Base-by-base conservation (phyloP, 2,113 vertebrate species). In the Bucco capensis region DNA sequence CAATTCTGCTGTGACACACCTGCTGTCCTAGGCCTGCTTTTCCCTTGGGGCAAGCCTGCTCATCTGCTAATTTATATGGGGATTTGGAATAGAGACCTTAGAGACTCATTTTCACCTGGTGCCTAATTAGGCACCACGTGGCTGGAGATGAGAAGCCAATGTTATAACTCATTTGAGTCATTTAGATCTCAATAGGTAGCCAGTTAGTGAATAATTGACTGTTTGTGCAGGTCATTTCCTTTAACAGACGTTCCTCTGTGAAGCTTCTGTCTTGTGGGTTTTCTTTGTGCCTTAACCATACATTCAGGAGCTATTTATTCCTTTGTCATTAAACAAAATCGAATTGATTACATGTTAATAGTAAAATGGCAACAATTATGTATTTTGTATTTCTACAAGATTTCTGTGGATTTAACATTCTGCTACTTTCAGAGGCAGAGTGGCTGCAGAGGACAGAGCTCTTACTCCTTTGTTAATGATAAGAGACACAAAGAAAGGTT, bases 201-300 rank as follows among this genome's bases (percentile, higher is more conserved):
- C 94, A 81, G 73, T 94, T 90, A 88, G 83, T 65, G 80, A 93
- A 86, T 92, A 90, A 93, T 65, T 67, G 83, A 61, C 86, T 67
- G 94, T 81, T 93, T 84, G 90, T 65, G 57, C 62, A 86, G 61
- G 88, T 94, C 70, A 60, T 86, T 95, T 95, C 83, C 76, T 88
- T 90, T 84, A 95, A 77, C 88, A 95, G 93, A 93, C 90, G 92
- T 61, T 88, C 90, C 65, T 81, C 91, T 88, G 80, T 93, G 76
- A 86, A 72, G 61, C 66, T 90, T 44, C 65, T 75, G 12, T 69
- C 88, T 42, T 72, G 35, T 50, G 21, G 28, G 16, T 53, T 91
- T 83, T 61, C 57, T 93, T 88, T 86, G 25, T 69, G 40, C 19
- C 13, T 84, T 86, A 86, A 65, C 35, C 67, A 5, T 67, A 22